Conservation (phyloP, 1,140 invertebrate genomes). For the Cyclargus thomasi region DNA sequence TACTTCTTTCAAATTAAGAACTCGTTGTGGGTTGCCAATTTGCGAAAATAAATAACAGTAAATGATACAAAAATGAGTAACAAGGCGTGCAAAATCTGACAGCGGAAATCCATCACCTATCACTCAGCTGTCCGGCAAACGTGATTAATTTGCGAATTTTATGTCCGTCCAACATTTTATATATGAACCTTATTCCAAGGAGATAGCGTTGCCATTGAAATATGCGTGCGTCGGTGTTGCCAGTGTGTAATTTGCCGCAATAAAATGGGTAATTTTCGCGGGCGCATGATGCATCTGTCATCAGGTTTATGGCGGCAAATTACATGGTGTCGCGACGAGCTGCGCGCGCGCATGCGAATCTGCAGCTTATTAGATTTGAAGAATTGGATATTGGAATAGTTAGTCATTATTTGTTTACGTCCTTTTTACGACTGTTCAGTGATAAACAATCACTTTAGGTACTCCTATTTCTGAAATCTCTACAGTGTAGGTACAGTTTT, state of each 20-base stretch:
- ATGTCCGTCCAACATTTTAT: background rate
- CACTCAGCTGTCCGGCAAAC: constrained; percentile 22
- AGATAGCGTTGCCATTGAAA: background rate
- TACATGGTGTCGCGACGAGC: constrained; percentile 13
- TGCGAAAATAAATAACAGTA: constrained; percentile 6
- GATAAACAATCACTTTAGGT: too few relatives aligned
- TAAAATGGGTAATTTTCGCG: constrained; percentile 27
- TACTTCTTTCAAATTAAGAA: background rate
- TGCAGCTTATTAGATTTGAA: constrained; percentile 5
- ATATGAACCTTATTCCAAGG: background rate
- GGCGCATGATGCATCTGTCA: constrained; percentile 22
- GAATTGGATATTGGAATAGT: background rate
- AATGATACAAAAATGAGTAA: background rate
- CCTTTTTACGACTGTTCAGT: too few relatives aligned
- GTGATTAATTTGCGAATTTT: constrained; percentile 14
- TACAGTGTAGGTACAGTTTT: too few relatives aligned
- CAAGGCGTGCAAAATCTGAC: constrained; percentile 7
- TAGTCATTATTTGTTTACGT: too few relatives aligned
- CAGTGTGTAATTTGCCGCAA: constrained; percentile 18
- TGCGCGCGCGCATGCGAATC: background rate
- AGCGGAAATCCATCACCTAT: constrained; percentile 15
- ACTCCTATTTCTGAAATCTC: too few relatives aligned
- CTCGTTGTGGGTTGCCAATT: constrained; percentile 11
- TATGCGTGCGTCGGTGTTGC: constrained; percentile 5
- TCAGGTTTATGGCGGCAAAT: constrained; percentile 26